Evolutionary conservation across 2,888 invertebrate species (phyloP).

Genomic region (Polydrusus pterygomalis): DNA sequence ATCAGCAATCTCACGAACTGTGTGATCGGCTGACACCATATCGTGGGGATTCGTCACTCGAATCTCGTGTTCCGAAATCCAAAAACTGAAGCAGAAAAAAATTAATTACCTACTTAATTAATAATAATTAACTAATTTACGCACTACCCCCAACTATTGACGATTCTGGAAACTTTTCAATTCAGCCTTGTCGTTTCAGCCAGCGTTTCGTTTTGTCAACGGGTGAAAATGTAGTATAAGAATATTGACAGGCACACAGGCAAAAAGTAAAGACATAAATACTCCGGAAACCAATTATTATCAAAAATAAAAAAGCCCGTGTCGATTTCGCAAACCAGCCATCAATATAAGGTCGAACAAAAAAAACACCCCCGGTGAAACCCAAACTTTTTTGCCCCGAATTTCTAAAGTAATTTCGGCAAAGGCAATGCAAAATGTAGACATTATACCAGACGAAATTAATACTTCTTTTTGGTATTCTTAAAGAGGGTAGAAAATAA

Average conservation of each 20-base stretch:
- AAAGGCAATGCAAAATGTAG: constrained; percentile 64
- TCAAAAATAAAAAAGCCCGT: constrained; percentile 50
- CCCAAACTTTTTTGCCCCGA: constrained; percentile 45
- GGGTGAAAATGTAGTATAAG: no score
- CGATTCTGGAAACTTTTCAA: no score
- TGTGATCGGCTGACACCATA: no score
- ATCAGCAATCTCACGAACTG: no score
- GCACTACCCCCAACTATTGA: no score
- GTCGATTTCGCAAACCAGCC: constrained; percentile 49
- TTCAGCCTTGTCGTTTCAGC: no score
- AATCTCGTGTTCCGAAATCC: no score
- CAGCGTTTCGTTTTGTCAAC: no score
- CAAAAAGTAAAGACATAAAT: constrained; percentile 18
- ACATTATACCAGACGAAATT: constrained; percentile 67
- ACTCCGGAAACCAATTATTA: constrained; percentile 48
- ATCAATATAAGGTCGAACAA: constrained; percentile 37
- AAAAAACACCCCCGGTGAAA: constrained; percentile 46
- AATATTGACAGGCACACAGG: not conserved
- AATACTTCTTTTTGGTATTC: constrained; percentile 68
- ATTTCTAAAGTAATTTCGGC: constrained; percentile 50
- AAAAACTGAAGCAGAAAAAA: no score
- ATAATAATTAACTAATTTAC: no score
- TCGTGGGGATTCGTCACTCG: no score
- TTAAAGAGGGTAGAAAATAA: constrained; percentile 59
- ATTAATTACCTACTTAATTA: no score